Percentiles rank a stretch among this genome's conserved stretches.
Evolutionary conservation across 2,113 vertebrate genomes (phyloP).

Genomic region (Arizona elegans): DNA sequence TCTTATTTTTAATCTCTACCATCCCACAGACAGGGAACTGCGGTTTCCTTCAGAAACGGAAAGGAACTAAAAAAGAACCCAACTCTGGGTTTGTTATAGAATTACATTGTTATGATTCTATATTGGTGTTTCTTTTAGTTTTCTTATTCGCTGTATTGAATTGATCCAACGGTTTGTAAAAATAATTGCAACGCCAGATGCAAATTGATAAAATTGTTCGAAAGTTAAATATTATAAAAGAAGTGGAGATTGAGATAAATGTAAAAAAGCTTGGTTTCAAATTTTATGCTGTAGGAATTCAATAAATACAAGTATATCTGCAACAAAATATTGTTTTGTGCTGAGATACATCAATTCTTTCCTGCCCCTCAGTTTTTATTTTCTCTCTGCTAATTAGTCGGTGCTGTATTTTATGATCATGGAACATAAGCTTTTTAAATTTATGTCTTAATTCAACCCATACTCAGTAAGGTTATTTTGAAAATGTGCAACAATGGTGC

Average conservation of each 20-base stretch:
- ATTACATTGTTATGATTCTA: background rate
- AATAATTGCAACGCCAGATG: constrained; percentile 40
- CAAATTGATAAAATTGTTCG: constrained; percentile 48
- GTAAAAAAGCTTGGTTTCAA: constrained; percentile 9
- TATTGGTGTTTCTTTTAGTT: background rate
- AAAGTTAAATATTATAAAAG: constrained; percentile 39
- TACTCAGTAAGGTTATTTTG: background rate
- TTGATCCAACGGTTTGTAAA: constrained; percentile 54
- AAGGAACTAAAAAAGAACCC: constrained; percentile 49
- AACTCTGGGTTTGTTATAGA: constrained; percentile 30
- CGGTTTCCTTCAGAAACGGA: constrained; percentile 52
- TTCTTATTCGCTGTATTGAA: constrained; percentile 57
- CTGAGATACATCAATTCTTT: background rate
- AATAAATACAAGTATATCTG: background rate
- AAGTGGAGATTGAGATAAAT: constrained; percentile 32
- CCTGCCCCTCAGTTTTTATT: background rate
- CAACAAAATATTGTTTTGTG: background rate
- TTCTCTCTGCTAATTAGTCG: background rate
- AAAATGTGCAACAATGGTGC: background rate
- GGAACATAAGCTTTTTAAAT: background rate
- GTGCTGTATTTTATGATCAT: background rate
- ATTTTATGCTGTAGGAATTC: background rate
- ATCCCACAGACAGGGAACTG: constrained; percentile 50
- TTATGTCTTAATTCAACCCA: background rate
- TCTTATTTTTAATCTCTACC: constrained; percentile 60